phyloP scores from a whole-genome alignment of 2,113 vertebrate genomes.

The Danionella cerebrum region DNA sequence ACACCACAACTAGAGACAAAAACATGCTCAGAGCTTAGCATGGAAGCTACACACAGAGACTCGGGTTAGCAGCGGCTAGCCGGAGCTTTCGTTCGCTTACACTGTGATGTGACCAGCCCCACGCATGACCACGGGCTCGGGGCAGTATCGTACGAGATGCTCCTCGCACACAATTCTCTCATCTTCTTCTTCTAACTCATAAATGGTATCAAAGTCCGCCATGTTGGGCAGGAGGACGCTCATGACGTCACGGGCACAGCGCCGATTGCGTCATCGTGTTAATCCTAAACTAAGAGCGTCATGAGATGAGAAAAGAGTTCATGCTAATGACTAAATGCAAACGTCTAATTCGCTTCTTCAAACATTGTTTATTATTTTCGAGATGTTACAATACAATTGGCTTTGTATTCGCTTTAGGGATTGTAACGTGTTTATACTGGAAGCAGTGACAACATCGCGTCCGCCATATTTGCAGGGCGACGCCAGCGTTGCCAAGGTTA shows the following conservation, averaged over 20 bases:
- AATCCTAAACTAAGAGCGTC: background rate
- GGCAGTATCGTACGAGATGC: slow-evolving; percentile 77
- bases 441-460: too few species aligned
- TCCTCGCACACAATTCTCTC: slow-evolving; percentile 85
- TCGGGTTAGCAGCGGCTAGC: slow-evolving; percentile 20
- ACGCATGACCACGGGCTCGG: slow-evolving; percentile 89
- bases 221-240: slow-evolving; percentile 92
- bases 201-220: slow-evolving; percentile 99
- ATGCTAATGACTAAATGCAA: too few species aligned
- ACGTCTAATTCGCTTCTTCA: too few species aligned
- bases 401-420: too few species aligned
- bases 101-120: slow-evolving; percentile 96
- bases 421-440: too few species aligned
- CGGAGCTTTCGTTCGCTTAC: slow-evolving; percentile 66
- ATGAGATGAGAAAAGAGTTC: too few species aligned
- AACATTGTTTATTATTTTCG: too few species aligned
- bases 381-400: too few species aligned
- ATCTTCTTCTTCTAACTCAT: slow-evolving; percentile 92
- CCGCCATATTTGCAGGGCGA: too few species aligned
- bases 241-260: slow-evolving; percentile 72
- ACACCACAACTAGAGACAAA: slow-evolving; percentile 13
- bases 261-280: slow-evolving; percentile 29
- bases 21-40: slow-evolving; percentile 30
- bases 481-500: too few species aligned
- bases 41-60: slow-evolving; percentile 22